Evolutionary conservation across 64 coral and sea anemone species (phyloP).

Genomic region (Stichodactyla helianthus): DNA sequence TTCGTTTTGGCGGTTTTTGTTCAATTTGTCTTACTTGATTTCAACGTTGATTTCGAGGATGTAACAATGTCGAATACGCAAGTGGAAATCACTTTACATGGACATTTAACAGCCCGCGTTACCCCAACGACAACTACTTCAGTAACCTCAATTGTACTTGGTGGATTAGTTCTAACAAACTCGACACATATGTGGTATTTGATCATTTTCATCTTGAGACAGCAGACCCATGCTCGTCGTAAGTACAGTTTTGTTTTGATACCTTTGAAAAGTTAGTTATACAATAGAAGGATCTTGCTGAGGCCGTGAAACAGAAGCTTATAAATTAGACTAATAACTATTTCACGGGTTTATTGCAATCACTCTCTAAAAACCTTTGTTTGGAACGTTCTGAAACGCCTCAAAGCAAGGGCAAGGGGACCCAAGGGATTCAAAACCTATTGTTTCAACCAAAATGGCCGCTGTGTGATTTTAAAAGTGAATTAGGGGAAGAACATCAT

Average conservation of each 20-base stretch:
- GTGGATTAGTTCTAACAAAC: background rate
- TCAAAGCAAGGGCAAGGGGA: no score
- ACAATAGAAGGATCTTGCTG: no score
- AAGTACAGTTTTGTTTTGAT: background rate
- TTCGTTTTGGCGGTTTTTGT: background rate
- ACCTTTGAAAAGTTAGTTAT: no score
- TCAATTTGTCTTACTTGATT: background rate
- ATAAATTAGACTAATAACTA: no score
- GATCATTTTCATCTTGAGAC: background rate
- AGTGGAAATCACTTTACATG: background rate
- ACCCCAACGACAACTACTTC: slow-evolving; percentile 10
- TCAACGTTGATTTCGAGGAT: background rate
- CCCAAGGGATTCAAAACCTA: no score
- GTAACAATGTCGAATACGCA: background rate
- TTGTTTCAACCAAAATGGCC: no score
- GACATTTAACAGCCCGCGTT: slow-evolving; percentile 14
- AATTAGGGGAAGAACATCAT: no score
- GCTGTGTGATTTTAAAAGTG: no score
- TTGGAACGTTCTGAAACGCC: no score
- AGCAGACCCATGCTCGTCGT: background rate
- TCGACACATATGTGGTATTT: background rate
- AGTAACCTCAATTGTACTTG: slow-evolving; percentile 16
- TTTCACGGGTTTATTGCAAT: no score
- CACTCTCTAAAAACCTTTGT: no score
- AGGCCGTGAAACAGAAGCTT: no score